Base-by-base conservation (phyloP, 2,888 invertebrate genomes). In the Caenorhabditis sp. region DNA sequence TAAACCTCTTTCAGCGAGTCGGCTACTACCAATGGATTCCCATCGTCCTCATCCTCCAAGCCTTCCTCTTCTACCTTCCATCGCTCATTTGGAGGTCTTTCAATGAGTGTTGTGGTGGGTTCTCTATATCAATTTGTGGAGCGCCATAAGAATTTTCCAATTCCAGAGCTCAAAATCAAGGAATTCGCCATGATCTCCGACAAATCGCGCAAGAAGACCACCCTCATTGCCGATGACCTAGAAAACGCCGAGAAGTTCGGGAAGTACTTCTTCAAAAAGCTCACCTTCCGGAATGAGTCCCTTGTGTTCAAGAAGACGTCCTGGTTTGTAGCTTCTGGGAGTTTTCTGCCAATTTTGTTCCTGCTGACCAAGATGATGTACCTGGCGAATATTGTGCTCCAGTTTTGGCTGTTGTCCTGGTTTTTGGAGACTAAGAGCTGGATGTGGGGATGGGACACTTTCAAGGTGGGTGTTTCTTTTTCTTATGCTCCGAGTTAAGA, bases 1-100 rank as follows among this genome's bases (percentile, higher is more conserved):
- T n/a, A n/a, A n/a, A n/a, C n/a, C n/a, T n/a, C n/a, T 31, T 82
- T 24, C 70, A 82, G 82, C 49, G 75, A 41, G 84, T 90, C 56
- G 87, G 86, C 12, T 90, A 90, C 85, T 90, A 90, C 69, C 90
- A 89, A 58, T 90, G 90, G 90, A 89, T 90, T 28, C 90, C 90
- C 2, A 80, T 90, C 54, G 70, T 90, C 12, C 82, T 90, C n/a
- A 88, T 89, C 59, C 64, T 89, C 64, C 91, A 91, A 82, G 91
- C 92, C 4, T 86, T 92, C 64, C 85, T 90, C n/a, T 92, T 92
- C 88, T 91, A 89, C 70, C 58, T 92, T 10, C 92, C 92, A 16
- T 89, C 89, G 6, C 77, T 92, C 68, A 81, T 92, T 28, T 92
- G 92, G 92, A 83, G 86, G 64, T 77, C 85, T 19, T 86, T 88